Percentiles rank a stretch among this genome's conserved stretches.
Conservation (phyloP, 2,888 invertebrate genomes). For the Cephalotes varians region DNA sequence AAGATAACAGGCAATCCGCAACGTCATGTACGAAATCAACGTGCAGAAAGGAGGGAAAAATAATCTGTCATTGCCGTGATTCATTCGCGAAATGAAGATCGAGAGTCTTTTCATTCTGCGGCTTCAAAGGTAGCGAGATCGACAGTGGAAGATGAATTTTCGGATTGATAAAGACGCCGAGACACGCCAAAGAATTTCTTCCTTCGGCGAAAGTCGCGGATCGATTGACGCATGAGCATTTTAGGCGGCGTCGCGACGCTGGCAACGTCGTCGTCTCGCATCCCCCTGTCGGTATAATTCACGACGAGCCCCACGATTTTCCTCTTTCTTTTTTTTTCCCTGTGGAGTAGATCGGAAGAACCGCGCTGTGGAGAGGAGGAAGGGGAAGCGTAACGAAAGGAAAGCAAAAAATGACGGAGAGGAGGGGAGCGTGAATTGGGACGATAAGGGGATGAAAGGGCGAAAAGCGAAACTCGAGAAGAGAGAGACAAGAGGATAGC, state of each 20-base stretch:
- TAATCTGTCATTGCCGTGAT: background rate
- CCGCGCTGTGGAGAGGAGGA: background rate
- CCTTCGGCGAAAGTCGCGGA: constrained; percentile 37
- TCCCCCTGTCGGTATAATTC: constrained; percentile 15
- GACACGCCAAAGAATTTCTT: constrained; percentile 27
- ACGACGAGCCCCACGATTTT: constrained; percentile 1
- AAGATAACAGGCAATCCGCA: background rate
- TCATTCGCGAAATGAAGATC: background rate
- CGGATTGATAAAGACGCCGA: background rate
- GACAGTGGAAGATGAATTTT: background rate
- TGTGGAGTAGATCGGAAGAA: background rate
- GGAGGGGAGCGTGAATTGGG: constrained; percentile 1
- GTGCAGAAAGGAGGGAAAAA: background rate
- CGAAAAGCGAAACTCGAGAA: constrained; percentile 18
- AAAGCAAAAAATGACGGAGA: background rate
- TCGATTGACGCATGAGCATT: constrained; percentile 71
- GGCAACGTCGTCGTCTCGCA: constrained; percentile 27
- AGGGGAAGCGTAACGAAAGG: background rate
- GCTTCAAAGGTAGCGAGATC: background rate
- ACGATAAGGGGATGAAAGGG: constrained; percentile 36
- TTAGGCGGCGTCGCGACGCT: constrained; percentile 53
- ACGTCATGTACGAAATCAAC: background rate
- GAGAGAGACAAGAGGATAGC: background rate
- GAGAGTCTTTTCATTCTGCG: background rate
- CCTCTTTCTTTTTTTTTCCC: too few species aligned